phyloP scores from a whole-genome alignment of 2,888 invertebrate species.

The Dynastes grantii region DNA sequence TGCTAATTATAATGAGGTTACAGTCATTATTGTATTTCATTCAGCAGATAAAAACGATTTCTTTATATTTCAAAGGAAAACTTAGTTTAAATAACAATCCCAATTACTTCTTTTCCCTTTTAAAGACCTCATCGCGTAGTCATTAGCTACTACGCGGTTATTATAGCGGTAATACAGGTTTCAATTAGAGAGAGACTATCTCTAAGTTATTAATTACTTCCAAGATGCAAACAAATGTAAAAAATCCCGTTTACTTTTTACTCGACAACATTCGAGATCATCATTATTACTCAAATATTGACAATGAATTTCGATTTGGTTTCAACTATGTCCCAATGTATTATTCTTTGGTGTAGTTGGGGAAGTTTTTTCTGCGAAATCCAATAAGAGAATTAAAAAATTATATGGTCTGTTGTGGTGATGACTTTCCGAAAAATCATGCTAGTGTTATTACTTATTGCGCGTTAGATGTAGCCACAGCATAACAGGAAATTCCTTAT shows the following conservation, averaged over 20 bases:
- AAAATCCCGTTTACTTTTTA: background rate
- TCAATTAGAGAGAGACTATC: no score
- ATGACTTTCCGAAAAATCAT: background rate
- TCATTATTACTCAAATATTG: background rate
- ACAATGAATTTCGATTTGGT: constrained; percentile 3
- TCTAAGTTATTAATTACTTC: constrained; percentile 12
- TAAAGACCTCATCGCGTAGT: no score
- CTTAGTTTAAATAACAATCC: no score
- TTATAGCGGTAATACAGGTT: no score
- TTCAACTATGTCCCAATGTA: no score
- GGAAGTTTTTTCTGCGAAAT: constrained; percentile 4
- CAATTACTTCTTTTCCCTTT: no score
- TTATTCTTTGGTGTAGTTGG: background rate
- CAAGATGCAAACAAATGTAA: constrained; percentile 1
- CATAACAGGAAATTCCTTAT: no score
- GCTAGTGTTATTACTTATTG: background rate
- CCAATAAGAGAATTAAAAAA: background rate
- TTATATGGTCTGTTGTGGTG: background rate
- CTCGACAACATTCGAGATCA: background rate
- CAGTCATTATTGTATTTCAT: no score
- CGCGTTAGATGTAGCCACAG: background rate
- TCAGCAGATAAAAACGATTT: no score
- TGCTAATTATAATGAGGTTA: no score
- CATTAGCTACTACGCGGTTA: no score
- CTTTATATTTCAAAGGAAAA: no score